These are phyloP conservation scores for Antechinus flavipes DNA, from an alignment of 2,113 vertebrate genomes.

Conservation along the genomic window DNA sequence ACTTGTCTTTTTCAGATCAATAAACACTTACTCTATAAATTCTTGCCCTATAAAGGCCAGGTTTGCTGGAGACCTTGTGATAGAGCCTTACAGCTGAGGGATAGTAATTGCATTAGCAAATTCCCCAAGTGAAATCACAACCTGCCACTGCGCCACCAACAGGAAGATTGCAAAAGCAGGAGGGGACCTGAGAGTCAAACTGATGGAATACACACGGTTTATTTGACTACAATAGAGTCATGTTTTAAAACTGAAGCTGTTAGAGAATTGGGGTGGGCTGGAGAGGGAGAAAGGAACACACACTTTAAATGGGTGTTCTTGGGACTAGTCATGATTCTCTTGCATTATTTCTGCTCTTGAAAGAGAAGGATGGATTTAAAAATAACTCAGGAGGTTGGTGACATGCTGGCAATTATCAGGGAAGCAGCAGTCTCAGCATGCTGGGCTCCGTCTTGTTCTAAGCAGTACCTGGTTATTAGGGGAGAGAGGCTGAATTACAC, in stretches of 20 bases:
- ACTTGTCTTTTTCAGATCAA: not conserved
- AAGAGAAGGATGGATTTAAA: constrained; percentile 54
- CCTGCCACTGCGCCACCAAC: not conserved
- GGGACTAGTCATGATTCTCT: constrained; percentile 35
- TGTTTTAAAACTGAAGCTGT: not conserved
- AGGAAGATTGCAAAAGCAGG: not conserved
- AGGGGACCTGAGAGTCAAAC: not conserved
- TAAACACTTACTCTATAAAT: not conserved
- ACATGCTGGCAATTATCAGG: not conserved
- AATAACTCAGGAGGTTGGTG: constrained; percentile 29
- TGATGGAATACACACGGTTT: not conserved
- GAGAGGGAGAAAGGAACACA: not conserved
- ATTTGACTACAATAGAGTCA: not conserved
- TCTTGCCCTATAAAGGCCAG: not conserved
- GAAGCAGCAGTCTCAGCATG: not conserved
- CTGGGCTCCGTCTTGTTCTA: not conserved
- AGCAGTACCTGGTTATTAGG: not conserved
- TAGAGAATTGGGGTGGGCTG: not conserved
- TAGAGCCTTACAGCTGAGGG: not conserved
- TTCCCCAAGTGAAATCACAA: not conserved
- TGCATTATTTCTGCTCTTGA: constrained; percentile 62
- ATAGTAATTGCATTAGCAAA: not conserved
- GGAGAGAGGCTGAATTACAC: not conserved
- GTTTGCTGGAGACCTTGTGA: not conserved
- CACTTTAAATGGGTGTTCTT: not conserved